Base-by-base conservation (phyloP, 2,797 vertebrate genomes). In the Girardinus metallicus region DNA sequence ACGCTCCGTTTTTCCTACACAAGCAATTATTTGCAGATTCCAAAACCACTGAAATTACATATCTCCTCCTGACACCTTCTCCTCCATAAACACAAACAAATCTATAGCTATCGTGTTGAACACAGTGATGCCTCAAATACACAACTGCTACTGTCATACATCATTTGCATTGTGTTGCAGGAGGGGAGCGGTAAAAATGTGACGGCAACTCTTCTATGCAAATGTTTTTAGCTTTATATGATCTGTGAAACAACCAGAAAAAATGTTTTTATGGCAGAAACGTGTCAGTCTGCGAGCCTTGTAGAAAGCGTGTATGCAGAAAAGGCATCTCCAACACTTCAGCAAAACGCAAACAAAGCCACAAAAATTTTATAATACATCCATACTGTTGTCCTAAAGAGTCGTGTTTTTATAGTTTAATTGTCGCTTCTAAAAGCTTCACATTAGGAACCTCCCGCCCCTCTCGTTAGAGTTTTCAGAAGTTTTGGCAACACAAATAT, bases 1-100 rank as follows among this genome's bases (percentile, higher is more conserved):
- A 74, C 68, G 78, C 82, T 87, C 41, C 26, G 68, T 83, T 93
- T 68, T 89, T 88, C 88, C 86, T 79, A 34, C 78, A 83, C 76
- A 31, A 75, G 76, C 64, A 71, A 57, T 43, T 46, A 79, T 82
- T 75, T 77, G 57, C 36, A 46, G 75, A 68, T 68, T 53, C 39
- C 21, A 74, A 83, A 85, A 81, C 51, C 11, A 44, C 80, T 26
- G 29, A 51, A 53, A 51, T 75, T 53, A 80, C 78, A 83, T 55
- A 57, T 74, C 60, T 57, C n/a, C 18, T 71, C 2, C 29, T 49
- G 4, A 13, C 62, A 26, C 62, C 7, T 15, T 72, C 26, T 68
- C 70, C 49, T 12, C 43, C 3, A 0, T 29, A 46, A 46, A 47
- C 29, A 46, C 43, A 72, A 66, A 34, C 62, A 53, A 23, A 66